Percentiles rank a stretch among this genome's conserved stretches.
Evolutionary conservation across 2,888 invertebrate species (phyloP).

Genomic region (Drosophila macrospina): DNA sequence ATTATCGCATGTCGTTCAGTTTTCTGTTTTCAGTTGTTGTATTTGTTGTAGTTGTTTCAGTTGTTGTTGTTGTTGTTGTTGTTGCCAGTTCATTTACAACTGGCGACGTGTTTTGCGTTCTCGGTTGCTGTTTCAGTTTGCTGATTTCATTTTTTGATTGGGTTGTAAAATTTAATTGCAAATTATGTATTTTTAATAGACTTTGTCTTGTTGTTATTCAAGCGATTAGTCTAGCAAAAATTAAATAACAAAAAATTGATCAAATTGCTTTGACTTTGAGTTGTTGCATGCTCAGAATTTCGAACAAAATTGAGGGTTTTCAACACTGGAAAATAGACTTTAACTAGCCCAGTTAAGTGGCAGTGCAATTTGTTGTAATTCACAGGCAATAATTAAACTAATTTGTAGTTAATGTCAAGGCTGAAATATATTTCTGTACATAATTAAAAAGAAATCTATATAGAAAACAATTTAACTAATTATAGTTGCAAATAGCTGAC

Average conservation of each 20-base stretch:
- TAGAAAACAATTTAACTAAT: no score
- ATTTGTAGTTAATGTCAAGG: constrained; percentile 32
- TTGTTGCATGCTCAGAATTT: constrained; percentile 21
- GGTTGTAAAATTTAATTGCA: constrained; percentile 54
- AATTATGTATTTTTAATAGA: constrained; percentile 58
- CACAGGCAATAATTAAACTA: constrained; percentile 23
- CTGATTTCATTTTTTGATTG: constrained; percentile 44
- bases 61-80: constrained; percentile 9
- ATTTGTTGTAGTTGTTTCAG: constrained; percentile 3
- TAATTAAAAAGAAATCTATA: not conserved
- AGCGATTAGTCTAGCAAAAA: constrained; percentile 39
- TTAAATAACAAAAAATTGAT: constrained; percentile 7
- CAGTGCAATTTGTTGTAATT: constrained; percentile 5
- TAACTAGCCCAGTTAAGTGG: constrained; percentile 7
- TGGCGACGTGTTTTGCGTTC: constrained; percentile 35
- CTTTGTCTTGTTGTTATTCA: constrained; percentile 37
- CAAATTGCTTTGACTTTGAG: constrained; percentile 56
- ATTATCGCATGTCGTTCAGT: constrained; percentile 50
- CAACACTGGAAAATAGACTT: constrained; percentile 11
- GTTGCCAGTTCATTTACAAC: constrained; percentile 39
- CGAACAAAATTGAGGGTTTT: constrained; percentile 2
- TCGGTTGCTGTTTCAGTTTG: constrained; percentile 8
- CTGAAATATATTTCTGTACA: not conserved
- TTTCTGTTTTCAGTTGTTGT: constrained; percentile 22
- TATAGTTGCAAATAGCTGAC: no score